Evolutionary conservation across 1,140 invertebrate species (phyloP).

Genomic region (Bombus haemorrhoidalis): DNA sequence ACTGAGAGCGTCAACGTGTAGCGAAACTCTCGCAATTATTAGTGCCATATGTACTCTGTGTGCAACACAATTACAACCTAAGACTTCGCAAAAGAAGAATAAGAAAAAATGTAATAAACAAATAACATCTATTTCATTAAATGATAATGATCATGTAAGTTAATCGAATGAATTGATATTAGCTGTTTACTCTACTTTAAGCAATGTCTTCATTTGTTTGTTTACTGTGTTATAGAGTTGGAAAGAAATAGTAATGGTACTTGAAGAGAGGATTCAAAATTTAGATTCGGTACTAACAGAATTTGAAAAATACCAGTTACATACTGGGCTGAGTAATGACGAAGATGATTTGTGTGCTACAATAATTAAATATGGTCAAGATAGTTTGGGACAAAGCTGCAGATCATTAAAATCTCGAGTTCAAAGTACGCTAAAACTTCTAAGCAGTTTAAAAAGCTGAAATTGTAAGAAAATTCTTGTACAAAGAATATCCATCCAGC

Average conservation of each 20-base stretch:
- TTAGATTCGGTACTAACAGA: conserved; percentile 73
- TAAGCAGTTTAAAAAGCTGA: conserved; percentile 80
- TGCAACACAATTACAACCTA: conserved; percentile 69
- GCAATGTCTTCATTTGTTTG: conserved; percentile 14
- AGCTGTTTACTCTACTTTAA: not conserved
- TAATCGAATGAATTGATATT: not conserved
- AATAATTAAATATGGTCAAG: conserved; percentile 73
- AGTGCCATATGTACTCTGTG: conserved; percentile 75
- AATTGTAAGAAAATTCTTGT: conserved; percentile 75
- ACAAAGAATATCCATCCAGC: conserved; percentile 70
- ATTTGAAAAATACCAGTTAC: conserved; percentile 74
- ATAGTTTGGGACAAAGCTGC: conserved; percentile 77
- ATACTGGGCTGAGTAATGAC: conserved; percentile 65
- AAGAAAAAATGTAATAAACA: conserved; percentile 77
- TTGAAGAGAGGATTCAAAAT: conserved; percentile 72
- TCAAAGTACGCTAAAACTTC: conserved; percentile 74
- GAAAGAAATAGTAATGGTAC: conserved; percentile 71
- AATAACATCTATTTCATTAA: conserved; percentile 64
- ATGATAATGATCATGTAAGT: conserved; percentile 66
- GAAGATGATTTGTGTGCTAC: conserved; percentile 60
- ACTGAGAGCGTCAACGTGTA: conserved; percentile 78
- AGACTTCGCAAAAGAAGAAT: conserved; percentile 74
- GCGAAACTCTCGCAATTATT: conserved; percentile 79
- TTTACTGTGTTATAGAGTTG: conserved; percentile 72
- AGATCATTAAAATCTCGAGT: conserved; percentile 75